Evolutionary conservation across 1,140 invertebrate species (phyloP).

Genomic region (Drosophila pachea): DNA sequence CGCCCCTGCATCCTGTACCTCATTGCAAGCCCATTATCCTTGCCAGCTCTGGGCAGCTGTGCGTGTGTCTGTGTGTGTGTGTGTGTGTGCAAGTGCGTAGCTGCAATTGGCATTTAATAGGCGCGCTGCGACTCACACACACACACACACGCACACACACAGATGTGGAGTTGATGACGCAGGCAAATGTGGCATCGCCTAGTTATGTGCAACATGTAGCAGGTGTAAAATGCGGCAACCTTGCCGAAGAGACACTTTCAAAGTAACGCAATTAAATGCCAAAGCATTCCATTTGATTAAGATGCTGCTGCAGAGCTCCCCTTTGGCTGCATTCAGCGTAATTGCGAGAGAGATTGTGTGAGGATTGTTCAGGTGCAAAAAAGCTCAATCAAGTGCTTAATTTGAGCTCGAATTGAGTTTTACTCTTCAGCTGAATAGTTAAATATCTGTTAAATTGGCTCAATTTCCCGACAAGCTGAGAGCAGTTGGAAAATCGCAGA

Average conservation of each 20-base stretch:
- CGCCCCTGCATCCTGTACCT: not conserved
- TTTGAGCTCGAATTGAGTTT: too few relatives aligned
- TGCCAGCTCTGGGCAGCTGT: constrained; percentile 13
- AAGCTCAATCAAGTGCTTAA: too few relatives aligned
- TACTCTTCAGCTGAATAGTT: too few relatives aligned
- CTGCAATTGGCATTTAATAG: constrained; percentile 59
- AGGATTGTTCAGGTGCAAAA: too few relatives aligned
- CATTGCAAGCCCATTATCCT: constrained; percentile 17
- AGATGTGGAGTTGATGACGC: constrained; percentile 29
- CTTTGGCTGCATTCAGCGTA: too few relatives aligned
- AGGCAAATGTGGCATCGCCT: constrained; percentile 19
- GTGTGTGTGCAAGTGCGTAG: constrained; percentile 34
- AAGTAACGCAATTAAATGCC: constrained; percentile 23
- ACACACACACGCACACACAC: not conserved
- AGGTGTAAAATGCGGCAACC: constrained; percentile 36
- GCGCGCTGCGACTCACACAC: constrained; percentile 24
- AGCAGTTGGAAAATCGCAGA: too few relatives aligned
- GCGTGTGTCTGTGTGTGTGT: too few relatives aligned
- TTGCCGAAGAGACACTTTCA: constrained; percentile 12
- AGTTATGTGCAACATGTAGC: constrained; percentile 32
- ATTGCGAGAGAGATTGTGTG: too few relatives aligned
- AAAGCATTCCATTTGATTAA: constrained; percentile 24
- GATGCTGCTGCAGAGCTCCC: constrained; percentile 9
- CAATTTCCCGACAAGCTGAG: too few relatives aligned
- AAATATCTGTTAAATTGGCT: too few relatives aligned